Evolutionary conservation across 2,888 invertebrate species (phyloP).

Genomic region (Ganaspis brasiliensis): DNA sequence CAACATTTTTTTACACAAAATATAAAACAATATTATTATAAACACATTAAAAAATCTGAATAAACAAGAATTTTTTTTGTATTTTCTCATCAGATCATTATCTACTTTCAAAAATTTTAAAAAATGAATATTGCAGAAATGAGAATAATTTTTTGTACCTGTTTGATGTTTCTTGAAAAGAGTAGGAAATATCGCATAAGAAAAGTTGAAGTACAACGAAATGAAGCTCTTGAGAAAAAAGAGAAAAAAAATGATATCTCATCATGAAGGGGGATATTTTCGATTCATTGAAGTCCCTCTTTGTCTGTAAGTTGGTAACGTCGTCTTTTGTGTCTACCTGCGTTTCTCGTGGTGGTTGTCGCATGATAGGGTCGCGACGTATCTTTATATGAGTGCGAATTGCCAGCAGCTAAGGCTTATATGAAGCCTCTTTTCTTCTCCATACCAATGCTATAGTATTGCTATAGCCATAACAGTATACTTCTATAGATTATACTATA

Average conservation of each 20-base stretch:
- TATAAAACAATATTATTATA: too few species aligned
- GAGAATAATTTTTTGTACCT: not conserved
- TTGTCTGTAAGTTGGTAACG: constrained; percentile 14
- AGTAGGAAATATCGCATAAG: not conserved
- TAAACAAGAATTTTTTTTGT: too few species aligned
- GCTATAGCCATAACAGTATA: constrained; percentile 11
- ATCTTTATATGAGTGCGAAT: constrained; percentile 60
- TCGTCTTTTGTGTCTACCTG: constrained; percentile 25
- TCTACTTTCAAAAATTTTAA: not conserved
- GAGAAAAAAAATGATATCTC: constrained; percentile 12
- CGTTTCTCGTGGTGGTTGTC: not conserved
- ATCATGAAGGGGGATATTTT: constrained; percentile 15
- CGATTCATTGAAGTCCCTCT: constrained; percentile 30
- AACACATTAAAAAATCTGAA: too few species aligned
- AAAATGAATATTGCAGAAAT: not conserved
- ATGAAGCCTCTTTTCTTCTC: constrained; percentile 52
- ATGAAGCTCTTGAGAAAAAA: constrained; percentile 30
- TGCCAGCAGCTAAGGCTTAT: constrained; percentile 59
- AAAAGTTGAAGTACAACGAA: not conserved
- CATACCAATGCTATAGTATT: not conserved
- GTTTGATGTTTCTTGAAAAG: not conserved
- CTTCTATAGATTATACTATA: constrained; percentile 17
- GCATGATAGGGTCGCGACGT: constrained; percentile 33
- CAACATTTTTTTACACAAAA: too few species aligned
- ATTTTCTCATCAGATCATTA: not conserved